Conservation (phyloP, 2,113 vertebrate genomes). For the Xerus inauris region DNA sequence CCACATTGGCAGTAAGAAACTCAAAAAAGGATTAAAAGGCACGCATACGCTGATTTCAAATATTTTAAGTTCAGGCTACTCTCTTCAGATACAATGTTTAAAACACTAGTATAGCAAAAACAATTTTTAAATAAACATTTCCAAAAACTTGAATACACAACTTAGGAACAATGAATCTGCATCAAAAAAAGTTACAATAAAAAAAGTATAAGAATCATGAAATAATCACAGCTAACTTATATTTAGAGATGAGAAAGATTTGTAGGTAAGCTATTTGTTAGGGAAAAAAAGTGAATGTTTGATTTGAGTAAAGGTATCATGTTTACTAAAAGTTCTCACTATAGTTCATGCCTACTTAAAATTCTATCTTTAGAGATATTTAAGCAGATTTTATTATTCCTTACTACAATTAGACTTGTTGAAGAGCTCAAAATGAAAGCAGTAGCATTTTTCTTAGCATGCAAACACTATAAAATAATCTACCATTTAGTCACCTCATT, state of each 20-base stretch:
- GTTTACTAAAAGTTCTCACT: constrained; percentile 53
- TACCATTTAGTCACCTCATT: constrained; percentile 44
- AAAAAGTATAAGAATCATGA: constrained; percentile 4
- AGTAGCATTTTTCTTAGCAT: constrained; percentile 65
- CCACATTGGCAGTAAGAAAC: constrained; percentile 25
- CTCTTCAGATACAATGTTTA: constrained; percentile 65
- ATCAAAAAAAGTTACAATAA: constrained; percentile 42
- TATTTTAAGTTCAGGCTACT: constrained; percentile 48
- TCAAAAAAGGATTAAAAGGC: constrained; percentile 55
- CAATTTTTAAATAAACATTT: constrained; percentile 66
- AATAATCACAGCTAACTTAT: constrained; percentile 36
- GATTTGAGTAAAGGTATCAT: constrained; percentile 32
- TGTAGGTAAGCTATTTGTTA: neutral
- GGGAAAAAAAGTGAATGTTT: neutral
- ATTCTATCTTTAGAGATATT: constrained; percentile 60
- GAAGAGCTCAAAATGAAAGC: constrained; percentile 67
- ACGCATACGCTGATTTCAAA: constrained; percentile 51
- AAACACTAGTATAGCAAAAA: constrained; percentile 60
- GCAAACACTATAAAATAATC: constrained; percentile 68
- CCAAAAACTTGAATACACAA: constrained; percentile 62
- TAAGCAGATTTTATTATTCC: constrained; percentile 56
- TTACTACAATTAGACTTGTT: constrained; percentile 49
- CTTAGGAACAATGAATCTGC: constrained; percentile 60
- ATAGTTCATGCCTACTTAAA: constrained; percentile 72
- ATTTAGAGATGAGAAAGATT: neutral